A percentile compares a stretch with the other conserved stretches of the same genome.
Evolutionary conservation across 2,888 invertebrate genomes (phyloP).

Genomic region (Tholera decimalis): DNA sequence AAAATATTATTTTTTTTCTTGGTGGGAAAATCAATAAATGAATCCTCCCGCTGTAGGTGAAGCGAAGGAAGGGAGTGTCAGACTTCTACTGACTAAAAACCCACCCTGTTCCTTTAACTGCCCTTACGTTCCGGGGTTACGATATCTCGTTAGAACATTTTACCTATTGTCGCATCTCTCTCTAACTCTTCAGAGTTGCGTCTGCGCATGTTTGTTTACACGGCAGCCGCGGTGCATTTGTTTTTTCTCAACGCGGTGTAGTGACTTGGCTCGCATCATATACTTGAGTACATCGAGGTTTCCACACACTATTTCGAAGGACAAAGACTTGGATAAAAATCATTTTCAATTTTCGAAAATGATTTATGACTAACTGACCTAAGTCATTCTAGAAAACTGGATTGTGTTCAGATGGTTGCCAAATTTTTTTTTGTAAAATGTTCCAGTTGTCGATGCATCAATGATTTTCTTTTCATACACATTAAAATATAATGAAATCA

Average conservation of each 20-base stretch:
- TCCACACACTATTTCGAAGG: conserved; percentile 48
- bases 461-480: not conserved
- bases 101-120: not conserved
- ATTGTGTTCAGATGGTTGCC: conserved; percentile 2
- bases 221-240: conserved; percentile 80
- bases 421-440: conserved; percentile 14
- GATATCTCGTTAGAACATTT: too few species aligned
- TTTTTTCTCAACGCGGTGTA: conserved; percentile 79
- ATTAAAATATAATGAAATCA: not conserved
- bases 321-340: conserved; percentile 23
- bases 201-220: conserved; percentile 80
- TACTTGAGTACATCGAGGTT: conserved; percentile 67
- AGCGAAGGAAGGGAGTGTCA: too few species aligned
- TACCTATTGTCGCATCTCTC: conserved; percentile 67
- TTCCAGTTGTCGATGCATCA: conserved; percentile 21
- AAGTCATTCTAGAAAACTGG: conserved; percentile 11
- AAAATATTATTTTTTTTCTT: too few species aligned
- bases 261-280: conserved; percentile 73
- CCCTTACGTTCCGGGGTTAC: too few species aligned
- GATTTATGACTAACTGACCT: conserved; percentile 24
- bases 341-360: conserved; percentile 19
- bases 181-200: conserved; percentile 44
- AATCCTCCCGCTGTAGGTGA: too few species aligned
- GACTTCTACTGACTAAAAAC: too few species aligned
- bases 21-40: too few species aligned